Conservation (phyloP, 2,797 vertebrate species). For the Trachops cirrhosus region DNA sequence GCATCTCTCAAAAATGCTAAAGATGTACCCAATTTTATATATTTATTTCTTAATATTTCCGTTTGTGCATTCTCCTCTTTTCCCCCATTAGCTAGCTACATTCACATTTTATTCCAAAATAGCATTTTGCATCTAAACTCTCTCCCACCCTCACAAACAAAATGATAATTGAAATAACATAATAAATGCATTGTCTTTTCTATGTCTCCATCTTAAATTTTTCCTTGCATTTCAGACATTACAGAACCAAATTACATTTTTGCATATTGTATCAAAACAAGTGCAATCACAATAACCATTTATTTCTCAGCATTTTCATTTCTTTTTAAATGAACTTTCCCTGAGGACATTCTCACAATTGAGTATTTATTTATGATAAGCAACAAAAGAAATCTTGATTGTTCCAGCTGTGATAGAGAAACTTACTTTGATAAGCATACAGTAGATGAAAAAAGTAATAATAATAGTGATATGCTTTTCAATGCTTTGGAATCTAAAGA, state of each 20-base stretch:
- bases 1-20: slow-evolving; percentile 31
- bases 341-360: slow-evolving; percentile 78
- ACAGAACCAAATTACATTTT: slow-evolving; percentile 79
- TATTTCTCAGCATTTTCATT: slow-evolving; percentile 78
- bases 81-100: slow-evolving; percentile 37
- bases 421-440: slow-evolving; percentile 71
- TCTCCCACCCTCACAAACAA: slow-evolving; percentile 67
- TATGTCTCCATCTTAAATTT: slow-evolving; percentile 68
- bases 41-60: slow-evolving; percentile 28
- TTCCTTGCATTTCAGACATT: slow-evolving; percentile 58
- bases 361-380: slow-evolving; percentile 82
- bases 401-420: slow-evolving; percentile 75
- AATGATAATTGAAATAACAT: slow-evolving; percentile 79
- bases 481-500: slow-evolving; percentile 56
- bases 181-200: slow-evolving; percentile 76
- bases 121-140: slow-evolving; percentile 66
- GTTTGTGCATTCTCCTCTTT: background rate
- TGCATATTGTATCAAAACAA: slow-evolving; percentile 82
- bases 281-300: slow-evolving; percentile 77
- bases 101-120: slow-evolving; percentile 67
- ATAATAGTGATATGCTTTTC: slow-evolving; percentile 65
- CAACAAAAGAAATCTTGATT: slow-evolving; percentile 79
- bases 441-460: slow-evolving; percentile 62
- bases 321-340: slow-evolving; percentile 80
- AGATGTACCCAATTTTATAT: slow-evolving; percentile 22